phyloP scores from a whole-genome alignment of 2,113 vertebrate species.

The Mugil cephalus region DNA sequence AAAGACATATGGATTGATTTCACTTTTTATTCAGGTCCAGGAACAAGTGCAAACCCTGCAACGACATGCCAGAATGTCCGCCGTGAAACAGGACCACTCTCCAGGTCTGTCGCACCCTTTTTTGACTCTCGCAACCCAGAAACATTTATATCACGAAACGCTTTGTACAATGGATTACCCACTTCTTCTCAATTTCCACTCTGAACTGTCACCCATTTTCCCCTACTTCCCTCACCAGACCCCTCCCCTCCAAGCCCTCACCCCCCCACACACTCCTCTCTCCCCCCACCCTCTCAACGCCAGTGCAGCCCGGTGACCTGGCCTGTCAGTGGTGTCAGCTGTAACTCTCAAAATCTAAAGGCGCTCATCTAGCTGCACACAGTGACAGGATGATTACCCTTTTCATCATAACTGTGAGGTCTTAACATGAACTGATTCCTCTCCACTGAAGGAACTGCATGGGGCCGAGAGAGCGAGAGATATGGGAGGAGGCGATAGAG shows the following conservation, averaged over 20 bases:
- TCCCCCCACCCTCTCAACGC: background rate
- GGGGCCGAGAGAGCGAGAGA: conserved; percentile 7
- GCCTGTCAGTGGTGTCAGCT: conserved; percentile 66
- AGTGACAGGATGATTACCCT: conserved; percentile 78
- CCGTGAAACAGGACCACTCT: background rate
- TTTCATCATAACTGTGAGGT: conserved; percentile 76
- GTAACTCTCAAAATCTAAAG: conserved; percentile 65
- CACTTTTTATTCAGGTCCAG: too few species aligned
- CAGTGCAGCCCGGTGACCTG: conserved; percentile 56
- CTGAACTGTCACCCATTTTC: too few species aligned
- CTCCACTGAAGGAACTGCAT: conserved; percentile 46
- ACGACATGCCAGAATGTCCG: conserved; percentile 9
- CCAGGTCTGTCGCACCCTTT: background rate
- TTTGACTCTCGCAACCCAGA: background rate
- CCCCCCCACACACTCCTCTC: conserved; percentile 1
- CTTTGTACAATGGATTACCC: background rate
- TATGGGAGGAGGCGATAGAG: background rate
- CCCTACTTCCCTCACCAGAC: background rate
- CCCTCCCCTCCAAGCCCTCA: background rate
- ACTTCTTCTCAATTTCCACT: background rate
- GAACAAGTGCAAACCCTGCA: background rate
- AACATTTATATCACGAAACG: background rate
- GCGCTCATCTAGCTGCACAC: conserved; percentile 53
- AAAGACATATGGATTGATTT: too few species aligned
- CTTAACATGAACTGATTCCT: conserved; percentile 73